These are phyloP conservation scores for Alectoris magna DNA, from an alignment of 2,797 vertebrate species.

Conservation along the genomic window DNA sequence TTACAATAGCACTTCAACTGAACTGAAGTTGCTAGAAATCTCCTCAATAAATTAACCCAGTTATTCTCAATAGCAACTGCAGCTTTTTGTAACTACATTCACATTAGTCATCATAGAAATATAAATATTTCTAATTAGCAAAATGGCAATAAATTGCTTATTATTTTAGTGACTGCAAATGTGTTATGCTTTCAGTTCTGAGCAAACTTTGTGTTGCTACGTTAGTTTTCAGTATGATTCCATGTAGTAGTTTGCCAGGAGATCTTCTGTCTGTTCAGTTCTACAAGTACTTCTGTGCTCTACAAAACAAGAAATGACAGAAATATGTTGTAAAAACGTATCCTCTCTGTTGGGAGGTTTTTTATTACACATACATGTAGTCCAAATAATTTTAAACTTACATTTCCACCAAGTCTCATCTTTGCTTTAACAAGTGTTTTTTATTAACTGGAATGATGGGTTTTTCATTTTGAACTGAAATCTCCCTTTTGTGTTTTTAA, in stretches of 20 bases:
- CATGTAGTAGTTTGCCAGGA: background rate
- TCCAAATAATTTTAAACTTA: slow-evolving; percentile 80
- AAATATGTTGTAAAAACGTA: slow-evolving; percentile 74
- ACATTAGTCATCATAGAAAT: background rate
- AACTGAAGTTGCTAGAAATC: slow-evolving; percentile 37
- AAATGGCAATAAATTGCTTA: background rate
- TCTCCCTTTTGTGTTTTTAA: slow-evolving; percentile 60
- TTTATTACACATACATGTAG: slow-evolving; percentile 77
- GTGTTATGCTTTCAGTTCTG: background rate
- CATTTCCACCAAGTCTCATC: slow-evolving; percentile 72
- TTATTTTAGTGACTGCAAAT: background rate
- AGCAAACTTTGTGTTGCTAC: background rate
- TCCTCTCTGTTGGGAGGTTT: slow-evolving; percentile 75
- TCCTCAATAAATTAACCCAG: slow-evolving; percentile 27
- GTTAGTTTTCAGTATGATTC: background rate
- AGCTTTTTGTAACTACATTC: slow-evolving; percentile 14
- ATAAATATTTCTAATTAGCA: slow-evolving; percentile 29
- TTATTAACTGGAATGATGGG: slow-evolving; percentile 61
- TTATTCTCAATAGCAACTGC: slow-evolving; percentile 9
- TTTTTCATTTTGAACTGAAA: slow-evolving; percentile 59
- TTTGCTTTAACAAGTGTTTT: slow-evolving; percentile 82
- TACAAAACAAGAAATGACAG: slow-evolving; percentile 58
- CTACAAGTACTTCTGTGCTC: slow-evolving; percentile 54
- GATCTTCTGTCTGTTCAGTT: background rate
- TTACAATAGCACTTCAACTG: background rate